Evolutionary conservation across 2,888 invertebrate genomes (phyloP), one percentile per base, ranked within the genome.

Genomic region (Baccha elongata): DNA sequence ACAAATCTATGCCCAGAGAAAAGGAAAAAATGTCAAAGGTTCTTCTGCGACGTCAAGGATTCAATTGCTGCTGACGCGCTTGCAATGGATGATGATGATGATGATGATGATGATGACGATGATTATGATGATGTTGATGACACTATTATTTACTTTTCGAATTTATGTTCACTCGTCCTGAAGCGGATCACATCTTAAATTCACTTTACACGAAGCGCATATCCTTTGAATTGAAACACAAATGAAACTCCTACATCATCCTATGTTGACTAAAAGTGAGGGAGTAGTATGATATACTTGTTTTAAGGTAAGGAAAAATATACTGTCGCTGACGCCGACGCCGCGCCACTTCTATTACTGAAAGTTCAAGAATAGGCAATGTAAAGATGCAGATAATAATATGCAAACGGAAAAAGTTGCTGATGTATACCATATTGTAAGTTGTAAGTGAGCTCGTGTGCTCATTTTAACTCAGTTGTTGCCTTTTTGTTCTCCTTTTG

Each of bases 111-210:
- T 32, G 29, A 32, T 32, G 29, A 32, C 8, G 29, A 52, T 50
- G 53, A 74, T 55, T n/a, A 65, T 60, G 74, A 81, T 58, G 62
- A 76, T 75, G 81, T 67, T 76, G 75, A 81, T 76, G 81, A 71
- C 75, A 75, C 71, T 81, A 76, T 71, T 81, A 81, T 81, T 81
- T 81, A 76, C 71, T 62, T 67, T 81, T 71, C 60, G 81, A 81
- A 81, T 81, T 81, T 67, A 53, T 65, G 76, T 35, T 76, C 65
- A 67, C 52, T 67, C 71, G 60, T 64, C 69, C 69, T 75, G 52
- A 75, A 69, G 64, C 50, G 50, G 37, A 75, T 80, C 75, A 69
- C 64, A 80, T 80, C 65, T 67, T 19, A 23, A 71, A 81, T 81
- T 76, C 81, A 76, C 81, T 81, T 81, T 76, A 50, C 64, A 65